phyloP scores from a whole-genome alignment of 1,140 invertebrate genomes.

The Trissolcus basalis region DNA sequence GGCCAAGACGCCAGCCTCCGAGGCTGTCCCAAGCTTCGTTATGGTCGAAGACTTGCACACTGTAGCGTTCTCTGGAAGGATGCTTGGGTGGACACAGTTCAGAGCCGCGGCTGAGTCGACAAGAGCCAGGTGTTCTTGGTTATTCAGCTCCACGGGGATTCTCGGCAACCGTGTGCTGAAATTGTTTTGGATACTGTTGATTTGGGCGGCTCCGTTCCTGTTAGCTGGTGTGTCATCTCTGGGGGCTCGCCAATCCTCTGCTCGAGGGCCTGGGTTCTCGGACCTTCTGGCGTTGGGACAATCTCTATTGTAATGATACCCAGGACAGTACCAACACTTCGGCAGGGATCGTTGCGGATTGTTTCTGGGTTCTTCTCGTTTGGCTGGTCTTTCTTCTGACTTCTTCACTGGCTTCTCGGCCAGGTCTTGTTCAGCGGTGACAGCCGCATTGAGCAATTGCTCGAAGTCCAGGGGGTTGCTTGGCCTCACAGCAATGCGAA shows the following conservation, averaged over 20 bases:
- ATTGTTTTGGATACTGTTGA: too few relatives aligned
- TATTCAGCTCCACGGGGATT: not conserved
- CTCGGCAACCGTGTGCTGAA: too few relatives aligned
- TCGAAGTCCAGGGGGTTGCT: not conserved
- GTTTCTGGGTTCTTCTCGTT: not conserved
- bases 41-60: not conserved
- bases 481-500: constrained; percentile 2
- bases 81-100: not conserved
- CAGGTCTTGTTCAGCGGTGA: constrained; percentile 10
- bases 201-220: too few relatives aligned
- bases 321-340: constrained; percentile 48
- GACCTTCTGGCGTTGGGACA: constrained; percentile 20
- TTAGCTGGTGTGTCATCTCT: too few relatives aligned
- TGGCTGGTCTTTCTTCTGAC: not conserved
- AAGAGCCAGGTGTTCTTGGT: not conserved
- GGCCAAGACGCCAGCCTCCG: not conserved
- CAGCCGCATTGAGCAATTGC: not conserved
- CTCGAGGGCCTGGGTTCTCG: not conserved
- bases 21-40: not conserved
- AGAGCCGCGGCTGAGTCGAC: not conserved
- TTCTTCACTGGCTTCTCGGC: not conserved
- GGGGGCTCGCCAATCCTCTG: too few relatives aligned
- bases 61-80: not conserved
- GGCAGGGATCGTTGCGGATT: not conserved
- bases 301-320: constrained; percentile 37